phyloP scores from a whole-genome alignment of 2,797 vertebrate species.

The Chrysocyon brachyurus region DNA sequence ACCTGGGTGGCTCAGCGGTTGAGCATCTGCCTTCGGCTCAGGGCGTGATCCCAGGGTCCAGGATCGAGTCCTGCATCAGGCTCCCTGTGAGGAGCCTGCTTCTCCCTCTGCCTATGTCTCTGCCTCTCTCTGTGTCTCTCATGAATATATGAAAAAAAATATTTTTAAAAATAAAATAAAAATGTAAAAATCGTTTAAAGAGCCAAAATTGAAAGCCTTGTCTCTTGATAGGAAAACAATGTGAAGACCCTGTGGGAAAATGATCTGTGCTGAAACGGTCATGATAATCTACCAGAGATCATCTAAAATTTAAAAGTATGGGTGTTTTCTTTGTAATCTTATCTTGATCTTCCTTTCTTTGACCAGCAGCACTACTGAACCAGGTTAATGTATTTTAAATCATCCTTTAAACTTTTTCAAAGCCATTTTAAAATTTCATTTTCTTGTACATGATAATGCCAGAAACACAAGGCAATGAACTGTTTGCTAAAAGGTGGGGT shows the following conservation, averaged over 20 bases:
- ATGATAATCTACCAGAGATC: constrained; percentile 39
- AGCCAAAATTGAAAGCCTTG: constrained; percentile 57
- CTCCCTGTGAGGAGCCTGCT: too few relatives aligned
- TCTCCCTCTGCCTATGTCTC: too few relatives aligned
- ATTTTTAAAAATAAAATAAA: background rate
- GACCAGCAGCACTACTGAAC: background rate
- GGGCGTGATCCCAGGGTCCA: too few relatives aligned
- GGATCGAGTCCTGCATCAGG: too few relatives aligned
- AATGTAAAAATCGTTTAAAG: background rate
- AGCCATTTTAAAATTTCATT: background rate
- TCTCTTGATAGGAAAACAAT: background rate
- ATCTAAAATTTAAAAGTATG: background rate
- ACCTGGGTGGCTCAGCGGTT: too few relatives aligned
- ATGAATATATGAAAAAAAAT: too few relatives aligned
- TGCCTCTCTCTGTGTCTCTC: too few relatives aligned
- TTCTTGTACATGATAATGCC: background rate
- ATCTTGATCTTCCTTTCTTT: background rate
- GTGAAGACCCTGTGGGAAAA: background rate
- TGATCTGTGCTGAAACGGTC: fast-evolving
- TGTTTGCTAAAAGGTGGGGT: background rate
- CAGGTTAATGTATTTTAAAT: background rate
- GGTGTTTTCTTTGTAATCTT: background rate
- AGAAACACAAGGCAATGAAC: background rate
- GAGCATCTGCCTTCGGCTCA: too few relatives aligned
- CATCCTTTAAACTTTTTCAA: background rate